These are phyloP conservation scores for Varanus komodoensis DNA, from an alignment of 2,113 vertebrate species.

Conservation along the genomic window DNA sequence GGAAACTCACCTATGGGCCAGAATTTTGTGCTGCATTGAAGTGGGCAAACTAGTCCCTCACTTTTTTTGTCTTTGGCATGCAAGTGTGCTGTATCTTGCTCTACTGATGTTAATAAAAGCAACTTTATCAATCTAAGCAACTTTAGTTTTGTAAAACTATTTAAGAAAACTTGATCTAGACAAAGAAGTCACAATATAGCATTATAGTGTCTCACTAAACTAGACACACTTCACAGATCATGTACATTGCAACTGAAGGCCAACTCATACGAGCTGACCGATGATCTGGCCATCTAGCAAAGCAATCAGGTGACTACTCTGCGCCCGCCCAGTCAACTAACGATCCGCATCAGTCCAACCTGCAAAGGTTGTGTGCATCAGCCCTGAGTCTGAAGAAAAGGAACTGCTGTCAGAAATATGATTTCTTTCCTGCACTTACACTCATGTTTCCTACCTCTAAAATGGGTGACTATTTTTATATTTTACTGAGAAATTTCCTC, in stretches of 20 bases:
- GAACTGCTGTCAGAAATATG: background rate
- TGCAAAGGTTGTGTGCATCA: background rate
- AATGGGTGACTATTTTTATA: background rate
- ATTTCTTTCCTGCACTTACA: background rate
- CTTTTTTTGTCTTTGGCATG: conserved; percentile 17
- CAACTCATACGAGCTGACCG: background rate
- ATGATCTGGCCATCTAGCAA: background rate
- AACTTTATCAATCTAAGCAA: conserved; percentile 30
- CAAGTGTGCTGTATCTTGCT: conserved; percentile 23
- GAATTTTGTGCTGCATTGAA: background rate
- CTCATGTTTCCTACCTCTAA: background rate
- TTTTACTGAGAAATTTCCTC: background rate
- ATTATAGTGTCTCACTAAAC: background rate
- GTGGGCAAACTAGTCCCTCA: background rate
- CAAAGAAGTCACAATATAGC: background rate
- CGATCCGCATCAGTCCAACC: background rate
- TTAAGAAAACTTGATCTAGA: background rate
- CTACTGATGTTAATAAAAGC: background rate
- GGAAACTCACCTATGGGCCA: conserved; percentile 23
- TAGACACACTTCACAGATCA: conserved; percentile 29
- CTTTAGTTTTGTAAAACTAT: conserved; percentile 13
- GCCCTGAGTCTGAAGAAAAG: background rate
- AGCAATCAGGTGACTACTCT: background rate
- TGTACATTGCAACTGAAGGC: background rate
- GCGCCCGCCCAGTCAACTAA: background rate